Percentiles rank a stretch among this genome's conserved stretches.
Evolutionary conservation across 2,888 invertebrate genomes (phyloP).

Genomic region (Schrankia costaestrigalis): DNA sequence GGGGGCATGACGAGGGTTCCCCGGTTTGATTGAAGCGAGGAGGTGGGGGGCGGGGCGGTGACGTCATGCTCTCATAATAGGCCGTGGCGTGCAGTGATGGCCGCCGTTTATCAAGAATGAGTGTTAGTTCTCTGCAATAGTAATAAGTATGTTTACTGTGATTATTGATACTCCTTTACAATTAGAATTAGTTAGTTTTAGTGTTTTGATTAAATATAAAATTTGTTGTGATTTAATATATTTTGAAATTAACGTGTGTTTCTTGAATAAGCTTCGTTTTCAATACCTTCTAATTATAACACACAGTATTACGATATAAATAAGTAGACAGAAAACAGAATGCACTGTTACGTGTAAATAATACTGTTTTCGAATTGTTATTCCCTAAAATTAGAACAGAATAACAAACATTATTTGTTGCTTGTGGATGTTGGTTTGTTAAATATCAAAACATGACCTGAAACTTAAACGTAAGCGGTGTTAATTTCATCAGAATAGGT

Average conservation of each 20-base stretch:
- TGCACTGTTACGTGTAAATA: constrained; percentile 27
- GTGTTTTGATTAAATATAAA: neutral
- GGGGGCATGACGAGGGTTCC: constrained; percentile 80
- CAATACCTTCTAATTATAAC: constrained; percentile 8
- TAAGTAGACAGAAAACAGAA: constrained; percentile 33
- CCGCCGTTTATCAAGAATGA: constrained; percentile 75
- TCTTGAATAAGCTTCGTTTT: too few relatives aligned
- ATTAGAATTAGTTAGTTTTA: constrained; percentile 6
- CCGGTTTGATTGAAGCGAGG: constrained; percentile 77
- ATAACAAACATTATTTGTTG: constrained; percentile 30
- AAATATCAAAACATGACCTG: constrained; percentile 24
- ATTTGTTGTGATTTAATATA: too few relatives aligned
- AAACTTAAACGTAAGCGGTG: too few relatives aligned
- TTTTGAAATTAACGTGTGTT: too few relatives aligned
- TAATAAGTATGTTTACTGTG: constrained; percentile 49
- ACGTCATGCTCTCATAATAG: constrained; percentile 80
- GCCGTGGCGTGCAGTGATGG: constrained; percentile 78
- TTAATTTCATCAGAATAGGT: constrained; percentile 16
- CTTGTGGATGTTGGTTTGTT: constrained; percentile 21
- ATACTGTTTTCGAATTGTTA: constrained; percentile 25
- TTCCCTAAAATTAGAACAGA: constrained; percentile 26
- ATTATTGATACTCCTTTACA: constrained; percentile 22
- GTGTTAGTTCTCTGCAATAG: constrained; percentile 67
- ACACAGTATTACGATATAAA: constrained; percentile 22
- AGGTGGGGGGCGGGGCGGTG: constrained; percentile 78